These are phyloP conservation scores for Graptemys geographica DNA, from an alignment of 2,797 vertebrate species.

Conservation along the genomic window DNA sequence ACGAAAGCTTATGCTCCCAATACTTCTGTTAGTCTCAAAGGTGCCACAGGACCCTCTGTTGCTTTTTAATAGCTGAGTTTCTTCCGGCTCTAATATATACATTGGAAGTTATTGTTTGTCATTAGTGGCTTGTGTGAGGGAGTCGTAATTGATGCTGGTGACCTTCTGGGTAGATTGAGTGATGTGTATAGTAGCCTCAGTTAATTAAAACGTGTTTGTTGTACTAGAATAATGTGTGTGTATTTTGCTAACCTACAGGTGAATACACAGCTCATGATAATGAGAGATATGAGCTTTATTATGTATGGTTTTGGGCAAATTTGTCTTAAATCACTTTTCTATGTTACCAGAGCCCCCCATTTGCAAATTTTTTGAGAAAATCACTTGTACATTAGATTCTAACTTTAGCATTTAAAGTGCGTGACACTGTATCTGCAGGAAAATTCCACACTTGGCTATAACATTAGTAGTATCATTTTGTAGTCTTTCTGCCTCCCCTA, in stretches of 20 bases:
- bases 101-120: background rate
- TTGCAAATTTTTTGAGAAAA: background rate
- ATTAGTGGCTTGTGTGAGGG: background rate
- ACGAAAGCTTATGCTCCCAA: no score
- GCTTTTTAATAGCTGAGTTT: background rate
- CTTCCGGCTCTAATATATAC: background rate
- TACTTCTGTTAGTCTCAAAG: no score
- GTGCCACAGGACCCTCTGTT: no score
- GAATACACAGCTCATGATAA: accelerated
- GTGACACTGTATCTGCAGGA: background rate
- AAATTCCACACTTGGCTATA: background rate
- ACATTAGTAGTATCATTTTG: background rate
- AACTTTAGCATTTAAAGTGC: background rate
- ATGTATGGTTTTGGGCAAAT: background rate
- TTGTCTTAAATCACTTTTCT: background rate
- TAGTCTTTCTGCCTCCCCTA: background rate
- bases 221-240: background rate
- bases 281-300: background rate
- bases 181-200: background rate
- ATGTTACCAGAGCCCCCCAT: background rate
- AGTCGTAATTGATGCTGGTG: background rate
- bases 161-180: background rate
- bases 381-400: background rate
- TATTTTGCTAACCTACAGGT: background rate
- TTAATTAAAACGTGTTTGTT: background rate